These are phyloP conservation scores for Ciconia nigra DNA, from an alignment of 2,797 vertebrate genomes.

Conservation along the genomic window DNA sequence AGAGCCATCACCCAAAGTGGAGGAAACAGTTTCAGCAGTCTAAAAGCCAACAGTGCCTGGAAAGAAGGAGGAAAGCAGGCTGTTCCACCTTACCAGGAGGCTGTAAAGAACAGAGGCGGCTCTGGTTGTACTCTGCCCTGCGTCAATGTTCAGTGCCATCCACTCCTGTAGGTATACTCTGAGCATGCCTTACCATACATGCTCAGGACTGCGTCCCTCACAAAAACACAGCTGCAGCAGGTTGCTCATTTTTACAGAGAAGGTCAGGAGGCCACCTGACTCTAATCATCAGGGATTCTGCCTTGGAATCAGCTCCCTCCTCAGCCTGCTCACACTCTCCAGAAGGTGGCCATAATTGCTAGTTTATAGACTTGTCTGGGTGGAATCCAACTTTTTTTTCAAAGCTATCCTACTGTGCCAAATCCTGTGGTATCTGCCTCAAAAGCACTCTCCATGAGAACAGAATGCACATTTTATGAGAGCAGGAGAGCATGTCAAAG, in stretches of 20 bases:
- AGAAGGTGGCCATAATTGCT: neutral
- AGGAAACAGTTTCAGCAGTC: neutral
- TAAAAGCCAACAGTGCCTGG: neutral
- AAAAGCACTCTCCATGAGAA: neutral
- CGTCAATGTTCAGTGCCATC: neutral
- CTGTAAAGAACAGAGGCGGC: neutral
- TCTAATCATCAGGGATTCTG: neutral
- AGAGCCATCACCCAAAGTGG: neutral
- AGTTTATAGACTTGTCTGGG: neutral
- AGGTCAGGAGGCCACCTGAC: neutral
- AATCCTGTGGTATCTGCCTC: neutral
- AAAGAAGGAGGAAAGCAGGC: neutral
- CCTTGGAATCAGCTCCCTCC: neutral
- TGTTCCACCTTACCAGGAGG: neutral
- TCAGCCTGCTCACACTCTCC: neutral
- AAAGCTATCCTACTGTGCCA: neutral
- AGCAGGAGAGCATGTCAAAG: neutral
- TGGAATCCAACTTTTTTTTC: neutral
- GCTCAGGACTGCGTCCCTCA: neutral
- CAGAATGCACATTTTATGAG: neutral
- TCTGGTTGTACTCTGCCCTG: neutral
- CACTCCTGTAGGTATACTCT: neutral
- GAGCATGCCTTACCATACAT: neutral
- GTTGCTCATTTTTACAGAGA: neutral
- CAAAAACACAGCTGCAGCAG: neutral